Evolutionary conservation across 2,113 vertebrate genomes (phyloP).

Genomic region (Paracanthobrama guichenoti): DNA sequence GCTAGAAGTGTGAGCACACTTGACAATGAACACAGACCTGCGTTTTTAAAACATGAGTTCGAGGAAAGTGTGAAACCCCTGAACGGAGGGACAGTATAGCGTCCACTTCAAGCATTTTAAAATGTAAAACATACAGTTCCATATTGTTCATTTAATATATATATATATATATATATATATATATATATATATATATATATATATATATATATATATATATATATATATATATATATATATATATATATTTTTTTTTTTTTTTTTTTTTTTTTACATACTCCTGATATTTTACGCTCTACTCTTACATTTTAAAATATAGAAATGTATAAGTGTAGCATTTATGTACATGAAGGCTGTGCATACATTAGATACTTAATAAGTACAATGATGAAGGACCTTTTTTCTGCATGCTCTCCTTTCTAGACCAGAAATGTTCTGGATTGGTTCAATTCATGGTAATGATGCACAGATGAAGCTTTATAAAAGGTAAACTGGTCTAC

Average conservation of each 20-base stretch:
- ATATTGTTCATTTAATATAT: constrained; percentile 10
- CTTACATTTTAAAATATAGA: constrained; percentile 32
- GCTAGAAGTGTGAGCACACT: constrained; percentile 29
- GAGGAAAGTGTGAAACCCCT: constrained; percentile 25
- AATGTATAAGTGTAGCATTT: constrained; percentile 25
- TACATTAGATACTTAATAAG: constrained; percentile 4
- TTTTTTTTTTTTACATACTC: constrained; percentile 16
- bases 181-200: constrained; percentile 32
- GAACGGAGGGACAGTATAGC: constrained; percentile 26
- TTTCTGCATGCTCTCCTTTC: constrained; percentile 21
- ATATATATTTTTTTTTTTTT: too few relatives aligned
- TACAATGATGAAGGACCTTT: background rate
- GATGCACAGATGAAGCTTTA: constrained; percentile 27
- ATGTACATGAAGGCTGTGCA: constrained; percentile 40
- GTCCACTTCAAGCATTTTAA: constrained; percentile 35
- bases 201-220: constrained; percentile 28
- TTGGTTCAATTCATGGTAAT: background rate
- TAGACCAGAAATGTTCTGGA: background rate
- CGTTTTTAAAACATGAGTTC: constrained; percentile 29
- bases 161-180: constrained; percentile 27
- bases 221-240: constrained; percentile 34
- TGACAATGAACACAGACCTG: constrained; percentile 5
- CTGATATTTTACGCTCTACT: constrained; percentile 22
- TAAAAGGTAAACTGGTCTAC: constrained; percentile 15
- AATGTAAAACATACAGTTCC: constrained; percentile 34